Percentiles rank a stretch among this genome's conserved stretches.
phyloP scores from a whole-genome alignment of 2,113 vertebrate genomes.

The Menura novaehollandiae region DNA sequence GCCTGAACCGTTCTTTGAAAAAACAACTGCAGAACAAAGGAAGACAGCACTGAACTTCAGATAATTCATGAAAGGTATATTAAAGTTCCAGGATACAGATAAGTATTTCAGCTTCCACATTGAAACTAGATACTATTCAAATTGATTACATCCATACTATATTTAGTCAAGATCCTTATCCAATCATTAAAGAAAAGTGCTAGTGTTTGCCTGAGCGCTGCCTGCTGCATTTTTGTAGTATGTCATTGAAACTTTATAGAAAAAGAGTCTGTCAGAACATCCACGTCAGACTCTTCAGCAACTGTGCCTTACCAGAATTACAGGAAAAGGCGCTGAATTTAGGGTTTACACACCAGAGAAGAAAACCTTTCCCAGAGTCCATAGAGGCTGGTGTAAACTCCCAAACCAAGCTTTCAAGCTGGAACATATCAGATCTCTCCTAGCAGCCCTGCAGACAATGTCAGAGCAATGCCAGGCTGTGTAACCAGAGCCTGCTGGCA shows the following conservation, averaged over 20 bases:
- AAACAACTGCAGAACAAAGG: neutral
- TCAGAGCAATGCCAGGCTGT: rapidly evolving
- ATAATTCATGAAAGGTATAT: neutral
- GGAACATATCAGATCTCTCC: neutral
- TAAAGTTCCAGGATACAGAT: neutral
- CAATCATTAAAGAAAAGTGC: neutral
- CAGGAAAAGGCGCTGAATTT: neutral
- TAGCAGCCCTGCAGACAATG: neutral
- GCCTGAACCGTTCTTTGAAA: neutral
- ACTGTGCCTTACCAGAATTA: neutral
- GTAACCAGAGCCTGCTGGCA: neutral
- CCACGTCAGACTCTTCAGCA: neutral
- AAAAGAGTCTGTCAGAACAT: neutral
- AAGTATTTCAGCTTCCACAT: neutral
- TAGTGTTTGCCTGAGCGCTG: neutral
- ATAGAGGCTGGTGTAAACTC: neutral
- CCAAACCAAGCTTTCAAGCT: neutral
- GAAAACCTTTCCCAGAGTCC: neutral
- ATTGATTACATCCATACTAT: neutral
- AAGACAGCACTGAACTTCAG: neutral
- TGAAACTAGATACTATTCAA: neutral
- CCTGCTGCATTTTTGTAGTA: neutral
- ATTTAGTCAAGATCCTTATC: neutral
- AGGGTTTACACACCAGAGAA: neutral
- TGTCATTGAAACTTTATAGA: neutral